Percentiles rank a stretch among this genome's conserved stretches.
Evolutionary conservation across 1,140 invertebrate species (phyloP).

Genomic region (Polypedilum vanderplanki): DNA sequence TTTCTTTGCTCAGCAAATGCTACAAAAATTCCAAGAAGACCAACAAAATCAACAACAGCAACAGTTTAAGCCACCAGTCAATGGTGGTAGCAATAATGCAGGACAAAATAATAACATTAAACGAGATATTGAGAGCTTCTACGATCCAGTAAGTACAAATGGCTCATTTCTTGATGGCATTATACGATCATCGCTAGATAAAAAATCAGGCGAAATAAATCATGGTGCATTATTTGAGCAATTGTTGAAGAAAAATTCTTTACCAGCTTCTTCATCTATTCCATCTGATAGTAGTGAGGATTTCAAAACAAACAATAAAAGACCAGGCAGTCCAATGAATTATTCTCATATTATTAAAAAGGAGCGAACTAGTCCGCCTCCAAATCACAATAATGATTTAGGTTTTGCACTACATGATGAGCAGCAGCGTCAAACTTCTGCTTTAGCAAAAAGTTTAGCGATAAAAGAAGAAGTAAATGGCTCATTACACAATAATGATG

Average conservation of each 20-base stretch:
- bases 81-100: conserved; percentile 37
- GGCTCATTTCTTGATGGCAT: conserved; percentile 72
- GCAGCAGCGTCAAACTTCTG: background rate
- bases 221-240: conserved; percentile 63
- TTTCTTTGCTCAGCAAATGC: conserved; percentile 73
- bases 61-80: conserved; percentile 36
- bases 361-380: conserved; percentile 37
- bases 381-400: background rate
- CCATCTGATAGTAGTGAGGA: conserved; percentile 36
- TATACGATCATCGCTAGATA: conserved; percentile 61
- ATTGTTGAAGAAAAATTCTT: conserved; percentile 57
- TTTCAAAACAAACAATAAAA: conserved; percentile 33
- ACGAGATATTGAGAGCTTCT: conserved; percentile 53
- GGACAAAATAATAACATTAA: conserved; percentile 37
- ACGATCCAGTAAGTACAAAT: conserved; percentile 56
- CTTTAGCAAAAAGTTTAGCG: background rate
- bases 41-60: conserved; percentile 37
- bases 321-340: conserved; percentile 38
- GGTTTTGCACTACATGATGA: background rate
- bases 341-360: conserved; percentile 38
- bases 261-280: conserved; percentile 43
- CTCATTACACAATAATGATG: background rate
- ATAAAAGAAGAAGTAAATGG: conserved; percentile 8
- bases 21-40: conserved; percentile 68
- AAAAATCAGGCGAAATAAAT: conserved; percentile 47